Evolutionary conservation across 2,888 invertebrate genomes (phyloP).

Genomic region (Tinea semifulvella): DNA sequence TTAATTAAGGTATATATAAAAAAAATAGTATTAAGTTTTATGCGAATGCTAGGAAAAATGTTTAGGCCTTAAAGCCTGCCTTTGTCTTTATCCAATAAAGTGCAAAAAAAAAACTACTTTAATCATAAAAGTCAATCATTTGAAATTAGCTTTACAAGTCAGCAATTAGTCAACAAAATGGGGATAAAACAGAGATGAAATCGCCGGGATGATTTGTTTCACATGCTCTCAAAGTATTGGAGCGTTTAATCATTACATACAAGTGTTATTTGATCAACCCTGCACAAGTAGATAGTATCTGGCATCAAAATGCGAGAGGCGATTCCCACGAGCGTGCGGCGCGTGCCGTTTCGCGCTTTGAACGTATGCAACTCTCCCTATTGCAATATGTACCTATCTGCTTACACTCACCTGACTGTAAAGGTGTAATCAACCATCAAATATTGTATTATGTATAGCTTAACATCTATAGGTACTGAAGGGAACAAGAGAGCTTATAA

Average conservation of each 20-base stretch:
- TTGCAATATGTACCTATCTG: background rate
- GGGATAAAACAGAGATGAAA: constrained; percentile 4
- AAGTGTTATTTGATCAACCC: constrained; percentile 7
- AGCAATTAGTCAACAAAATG: too few species aligned
- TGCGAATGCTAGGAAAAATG: too few species aligned
- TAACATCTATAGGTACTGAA: too few species aligned
- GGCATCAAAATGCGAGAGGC: background rate
- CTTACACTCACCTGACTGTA: constrained; percentile 4
- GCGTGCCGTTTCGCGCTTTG: constrained; percentile 1
- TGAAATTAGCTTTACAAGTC: too few species aligned
- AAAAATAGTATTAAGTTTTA: too few species aligned
- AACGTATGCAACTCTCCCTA: background rate
- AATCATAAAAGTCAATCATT: too few species aligned
- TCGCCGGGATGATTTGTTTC: background rate
- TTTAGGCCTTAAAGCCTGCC: too few species aligned
- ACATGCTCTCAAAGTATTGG: background rate
- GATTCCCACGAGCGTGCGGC: constrained; percentile 6
- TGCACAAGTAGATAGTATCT: background rate
- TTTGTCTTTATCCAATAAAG: too few species aligned
- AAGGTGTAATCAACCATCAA: background rate
- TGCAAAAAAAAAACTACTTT: too few species aligned
- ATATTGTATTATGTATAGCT: too few species aligned
- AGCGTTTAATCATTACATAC: constrained; percentile 2
- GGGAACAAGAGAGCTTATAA: too few species aligned
- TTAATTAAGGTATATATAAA: too few species aligned